Base-by-base conservation (phyloP, 2,888 invertebrate genomes). In the Limnephilus lunatus region DNA sequence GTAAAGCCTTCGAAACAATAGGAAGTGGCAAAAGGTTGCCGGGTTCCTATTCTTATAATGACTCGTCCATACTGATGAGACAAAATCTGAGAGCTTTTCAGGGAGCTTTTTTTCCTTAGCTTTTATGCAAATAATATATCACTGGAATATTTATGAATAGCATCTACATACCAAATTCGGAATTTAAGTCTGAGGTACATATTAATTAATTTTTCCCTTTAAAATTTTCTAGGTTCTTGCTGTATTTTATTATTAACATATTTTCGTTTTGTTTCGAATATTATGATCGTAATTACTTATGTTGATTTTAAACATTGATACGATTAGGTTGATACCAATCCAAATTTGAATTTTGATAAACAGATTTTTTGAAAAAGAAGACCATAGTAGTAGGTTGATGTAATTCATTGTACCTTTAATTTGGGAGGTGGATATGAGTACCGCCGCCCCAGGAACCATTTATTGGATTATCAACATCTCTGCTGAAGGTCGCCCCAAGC, bases 21-120 rank as follows among this genome's bases (percentile, higher is more conserved):
- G 90, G 39, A 44, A 32, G 44, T 25, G 82, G 88, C n/a, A 89
- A 35, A 89, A 89, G 88, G 88, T 81, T 89, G 80, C 35, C 35
- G 68, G 4, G 87, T 87, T 31, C 31, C 48, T 48, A 87, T 80
- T 80, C 88, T 89, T 81, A 89, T 39, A 89, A 89, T 89, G 81
- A 81, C 88, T 89, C 88, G 30, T 53, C 48, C 53, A 53, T 87
- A 68, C 88, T 89, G 88, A 89, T 89, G 88, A 89, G 68, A 35
- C 4, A 25, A 86, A 44, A 48, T 48, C 48, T 86, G 39, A 89
- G 80, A 89, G 88, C 80, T 89, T 89, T 30, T 89, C 68, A 53
- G 68, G 68, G 32, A 89, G 80, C 25, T 89, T 89, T 89, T 32
- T 89, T 89, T 89, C 68, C 81, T 81, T 89, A 89, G 80, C 80